phyloP scores from a whole-genome alignment of 2,113 vertebrate species.

The Xenotilapia flavipinnis region DNA sequence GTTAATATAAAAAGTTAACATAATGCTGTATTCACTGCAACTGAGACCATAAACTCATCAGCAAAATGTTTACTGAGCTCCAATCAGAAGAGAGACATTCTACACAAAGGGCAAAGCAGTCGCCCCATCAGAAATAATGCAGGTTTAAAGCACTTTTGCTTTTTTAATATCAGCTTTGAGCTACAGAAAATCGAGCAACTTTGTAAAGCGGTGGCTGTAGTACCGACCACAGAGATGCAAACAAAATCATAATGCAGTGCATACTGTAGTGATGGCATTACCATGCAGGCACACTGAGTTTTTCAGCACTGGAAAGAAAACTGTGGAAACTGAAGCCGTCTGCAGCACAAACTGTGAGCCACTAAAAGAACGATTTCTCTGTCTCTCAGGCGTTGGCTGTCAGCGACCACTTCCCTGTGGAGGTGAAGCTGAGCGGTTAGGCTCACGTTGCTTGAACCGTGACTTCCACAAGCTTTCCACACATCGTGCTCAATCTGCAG shows the following conservation, averaged over 20 bases:
- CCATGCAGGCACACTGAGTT: neutral
- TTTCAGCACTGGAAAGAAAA: neutral
- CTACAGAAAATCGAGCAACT: neutral
- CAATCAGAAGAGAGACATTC: neutral
- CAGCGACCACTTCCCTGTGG: slow-evolving; percentile 90
- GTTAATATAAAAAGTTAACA: neutral
- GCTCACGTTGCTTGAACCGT: neutral
- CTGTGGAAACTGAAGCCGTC: neutral
- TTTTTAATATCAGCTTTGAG: neutral
- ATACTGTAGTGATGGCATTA: neutral
- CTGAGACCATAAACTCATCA: neutral
- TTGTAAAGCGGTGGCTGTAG: neutral
- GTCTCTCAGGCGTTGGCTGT: slow-evolving; percentile 78
- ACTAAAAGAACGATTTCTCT: neutral
- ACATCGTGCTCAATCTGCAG: neutral
- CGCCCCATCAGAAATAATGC: neutral
- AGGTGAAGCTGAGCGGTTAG: slow-evolving; percentile 70
- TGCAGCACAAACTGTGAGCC: neutral
- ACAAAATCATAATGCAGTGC: neutral
- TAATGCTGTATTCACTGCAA: neutral
- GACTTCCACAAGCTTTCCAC: neutral
- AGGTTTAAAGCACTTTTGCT: neutral
- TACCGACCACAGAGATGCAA: fast-evolving
- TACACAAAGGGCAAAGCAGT: neutral
- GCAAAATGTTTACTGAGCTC: neutral